Evolutionary conservation across 2,113 vertebrate genomes (phyloP), one percentile per base, ranked within the genome.

Genomic region (Trinectes maculatus): DNA sequence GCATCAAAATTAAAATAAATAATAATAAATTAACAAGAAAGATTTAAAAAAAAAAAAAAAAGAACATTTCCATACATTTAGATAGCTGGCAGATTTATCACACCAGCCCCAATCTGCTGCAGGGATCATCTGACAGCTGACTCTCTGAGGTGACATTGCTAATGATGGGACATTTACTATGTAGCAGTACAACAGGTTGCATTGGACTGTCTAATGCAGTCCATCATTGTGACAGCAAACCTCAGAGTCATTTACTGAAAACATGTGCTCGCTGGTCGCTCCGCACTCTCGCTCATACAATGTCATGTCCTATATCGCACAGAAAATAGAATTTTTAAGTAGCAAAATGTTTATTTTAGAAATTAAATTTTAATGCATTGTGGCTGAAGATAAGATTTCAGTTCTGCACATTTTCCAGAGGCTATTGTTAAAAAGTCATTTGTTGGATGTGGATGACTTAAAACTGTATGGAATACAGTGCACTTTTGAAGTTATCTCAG

Each of bases 71-170:
- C 13, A n/a, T 76, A 61, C 55, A 43, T 78, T 73, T 70, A 76
- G 78, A 71, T 73, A 75, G 36, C 8, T 1, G 3, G 22, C 48
- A 61, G 40, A 72, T 74, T 67, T 33, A 83, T 81, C 62, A 60
- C 22, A 69, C 49, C 12, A 51, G n/a, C 25, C 33, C 6, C 37
- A n/a, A 24, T 49, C 26, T 31, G 59, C 26, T 31, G 58, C 55
- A 29, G 57, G 22, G 46, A 21, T 42, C 57, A 2, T 9, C 54
- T 74, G 57, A 68, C 71, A 71, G 63, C 39, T 34, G 66, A 57
- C 19, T 58, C 47, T 53, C 16, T 1, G 54, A 71, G 74, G 54
- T 77, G 75, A 79, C 61, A 72, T 72, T 79, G 72, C 24, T 1
- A 11, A 57, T 8, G 24, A 74, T 15, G 15, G 67, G 28, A 71